A percentile compares a stretch with the other conserved stretches of the same genome.
Evolutionary conservation across 2,888 invertebrate species (phyloP).

Genomic region (Cheilosia vernalis): DNA sequence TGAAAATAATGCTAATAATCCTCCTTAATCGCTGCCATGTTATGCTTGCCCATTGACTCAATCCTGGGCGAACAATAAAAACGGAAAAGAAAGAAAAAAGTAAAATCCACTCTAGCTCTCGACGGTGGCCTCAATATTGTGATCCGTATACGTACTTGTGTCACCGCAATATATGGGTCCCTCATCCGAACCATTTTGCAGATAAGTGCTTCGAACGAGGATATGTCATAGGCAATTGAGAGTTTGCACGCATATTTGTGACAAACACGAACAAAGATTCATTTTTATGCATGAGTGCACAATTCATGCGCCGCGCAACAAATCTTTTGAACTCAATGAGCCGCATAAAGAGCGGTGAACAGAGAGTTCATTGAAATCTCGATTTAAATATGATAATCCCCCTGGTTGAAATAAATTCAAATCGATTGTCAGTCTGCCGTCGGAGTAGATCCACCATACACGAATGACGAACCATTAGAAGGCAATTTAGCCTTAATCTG

Average conservation of each 20-base stretch:
- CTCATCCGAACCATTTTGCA: constrained; percentile 42
- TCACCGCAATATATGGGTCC: constrained; percentile 52
- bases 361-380: background rate
- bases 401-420: background rate
- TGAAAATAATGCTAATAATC: constrained; percentile 58
- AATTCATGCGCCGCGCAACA: constrained; percentile 22
- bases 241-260: constrained; percentile 17
- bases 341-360: constrained; percentile 28
- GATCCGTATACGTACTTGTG: constrained; percentile 29
- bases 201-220: constrained; percentile 47
- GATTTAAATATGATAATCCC: background rate
- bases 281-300: constrained; percentile 41
- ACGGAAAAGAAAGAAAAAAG: constrained; percentile 8
- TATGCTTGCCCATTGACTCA: constrained; percentile 48
- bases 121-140: constrained; percentile 43
- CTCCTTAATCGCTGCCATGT: constrained; percentile 35
- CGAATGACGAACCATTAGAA: too few relatives aligned
- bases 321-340: constrained; percentile 36
- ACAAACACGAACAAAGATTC: constrained; percentile 30
- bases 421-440: background rate
- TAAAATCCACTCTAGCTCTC: constrained; percentile 16
- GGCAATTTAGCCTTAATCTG: too few relatives aligned
- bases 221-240: constrained; percentile 52
- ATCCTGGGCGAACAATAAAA: constrained; percentile 29
- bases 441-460: background rate